Conservation (phyloP, 2,888 invertebrate species). For the Lobophora halterata region DNA sequence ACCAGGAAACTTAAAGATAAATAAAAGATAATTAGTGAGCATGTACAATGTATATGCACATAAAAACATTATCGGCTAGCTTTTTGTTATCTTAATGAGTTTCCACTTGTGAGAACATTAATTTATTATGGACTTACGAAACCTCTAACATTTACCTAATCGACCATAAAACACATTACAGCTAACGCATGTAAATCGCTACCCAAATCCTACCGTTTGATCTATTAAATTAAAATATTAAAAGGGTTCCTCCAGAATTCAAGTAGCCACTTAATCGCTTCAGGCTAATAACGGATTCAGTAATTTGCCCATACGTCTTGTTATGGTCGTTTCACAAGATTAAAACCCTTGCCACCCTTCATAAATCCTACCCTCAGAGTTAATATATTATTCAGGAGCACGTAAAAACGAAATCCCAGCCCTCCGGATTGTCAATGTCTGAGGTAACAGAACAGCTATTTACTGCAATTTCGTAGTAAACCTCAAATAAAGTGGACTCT, state of each 20-base stretch:
- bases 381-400: conserved; percentile 73
- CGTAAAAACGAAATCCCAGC: conserved; percentile 63
- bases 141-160: conserved; percentile 28
- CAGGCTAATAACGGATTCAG: conserved; percentile 72
- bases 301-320: conserved; percentile 78
- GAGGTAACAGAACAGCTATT: conserved; percentile 23
- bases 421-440: conserved; percentile 51
- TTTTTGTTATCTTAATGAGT: too few relatives aligned
- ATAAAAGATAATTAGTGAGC: too few relatives aligned
- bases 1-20: too few relatives aligned
- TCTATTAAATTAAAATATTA: conserved; percentile 63
- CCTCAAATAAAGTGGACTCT: conserved; percentile 73
- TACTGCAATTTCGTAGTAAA: conserved; percentile 49
- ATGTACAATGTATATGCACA: too few relatives aligned
- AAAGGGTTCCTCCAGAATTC: conserved; percentile 60
- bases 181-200: conserved; percentile 42
- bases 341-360: conserved; percentile 75
- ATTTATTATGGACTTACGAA: conserved; percentile 26
- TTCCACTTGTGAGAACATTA: conserved; percentile 16
- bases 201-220: conserved; percentile 46
- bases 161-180: conserved; percentile 30
- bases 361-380: conserved; percentile 71
- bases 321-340: conserved; percentile 75
- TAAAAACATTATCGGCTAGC: too few relatives aligned
- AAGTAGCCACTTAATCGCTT: conserved; percentile 68